phyloP scores from a whole-genome alignment of 2,113 vertebrate genomes.

The Elaphurus davidianus region DNA sequence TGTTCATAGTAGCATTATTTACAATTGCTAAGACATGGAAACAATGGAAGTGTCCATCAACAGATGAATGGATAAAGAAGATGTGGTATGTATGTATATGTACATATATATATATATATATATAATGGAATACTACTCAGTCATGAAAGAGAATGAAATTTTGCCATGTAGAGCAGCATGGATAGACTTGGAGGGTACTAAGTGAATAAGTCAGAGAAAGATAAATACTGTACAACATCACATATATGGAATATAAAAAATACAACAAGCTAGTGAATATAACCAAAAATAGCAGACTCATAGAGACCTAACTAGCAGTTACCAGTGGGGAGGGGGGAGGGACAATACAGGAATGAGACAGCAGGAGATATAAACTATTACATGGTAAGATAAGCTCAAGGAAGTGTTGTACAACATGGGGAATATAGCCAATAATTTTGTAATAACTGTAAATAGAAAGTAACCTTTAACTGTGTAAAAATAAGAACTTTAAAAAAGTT shows the following conservation, averaged over 20 bases:
- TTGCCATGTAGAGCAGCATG: background rate
- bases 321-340: background rate
- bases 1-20: background rate
- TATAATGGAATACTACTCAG: background rate
- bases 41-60: background rate
- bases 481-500: background rate
- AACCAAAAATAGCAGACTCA: background rate
- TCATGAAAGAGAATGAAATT: background rate
- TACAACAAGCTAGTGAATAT: background rate
- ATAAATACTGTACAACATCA: background rate
- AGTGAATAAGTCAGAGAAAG: background rate
- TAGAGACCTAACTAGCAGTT: background rate
- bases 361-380: background rate
- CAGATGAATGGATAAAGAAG: background rate
- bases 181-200: background rate
- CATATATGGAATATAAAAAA: background rate
- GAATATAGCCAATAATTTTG: background rate
- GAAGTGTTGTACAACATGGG: background rate
- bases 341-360: background rate
- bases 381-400: background rate
- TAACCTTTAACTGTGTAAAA: background rate
- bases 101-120: too few species aligned
- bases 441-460: background rate
- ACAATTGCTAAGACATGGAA: background rate
- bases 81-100: too few species aligned